phyloP scores from a whole-genome alignment of 2,113 vertebrate genomes.

The Rynchops niger region DNA sequence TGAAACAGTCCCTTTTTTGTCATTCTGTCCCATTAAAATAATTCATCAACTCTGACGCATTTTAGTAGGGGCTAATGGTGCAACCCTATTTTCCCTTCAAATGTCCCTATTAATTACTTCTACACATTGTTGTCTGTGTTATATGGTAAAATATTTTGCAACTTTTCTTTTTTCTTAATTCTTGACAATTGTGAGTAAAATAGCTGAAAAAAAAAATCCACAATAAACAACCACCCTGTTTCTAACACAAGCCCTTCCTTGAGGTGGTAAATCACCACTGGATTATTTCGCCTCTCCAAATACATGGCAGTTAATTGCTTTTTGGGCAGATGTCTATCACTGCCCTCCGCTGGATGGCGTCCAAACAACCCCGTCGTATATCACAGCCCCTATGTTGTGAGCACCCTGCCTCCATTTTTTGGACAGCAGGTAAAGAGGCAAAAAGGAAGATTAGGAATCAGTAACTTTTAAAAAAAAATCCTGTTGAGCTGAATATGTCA shows the following conservation, averaged over 20 bases:
- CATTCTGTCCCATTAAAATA: constrained; percentile 67
- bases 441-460: neutral
- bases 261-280: neutral
- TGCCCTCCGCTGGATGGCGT: neutral
- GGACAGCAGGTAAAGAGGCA: neutral
- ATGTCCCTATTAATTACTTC: constrained; percentile 35
- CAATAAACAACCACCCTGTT: neutral
- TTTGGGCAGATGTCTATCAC: constrained; percentile 30
- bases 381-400: neutral
- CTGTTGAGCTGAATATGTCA: fast-evolving
- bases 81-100: constrained; percentile 49
- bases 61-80: constrained; percentile 50
- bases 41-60: constrained; percentile 51
- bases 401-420: neutral
- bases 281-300: constrained; percentile 7
- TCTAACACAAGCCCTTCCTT: neutral
- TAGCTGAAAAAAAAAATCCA: neutral
- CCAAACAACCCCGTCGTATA: neutral
- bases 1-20: constrained; percentile 67
- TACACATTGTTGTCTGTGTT: neutral
- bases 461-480: neutral
- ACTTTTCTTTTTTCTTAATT: neutral
- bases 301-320: neutral
- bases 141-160: neutral
- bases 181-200: neutral